A percentile compares a stretch with the other conserved stretches of the same genome.
These are phyloP conservation scores for Cynocephalus volans DNA, from an alignment of 2,113 vertebrate genomes.

Conservation along the genomic window DNA sequence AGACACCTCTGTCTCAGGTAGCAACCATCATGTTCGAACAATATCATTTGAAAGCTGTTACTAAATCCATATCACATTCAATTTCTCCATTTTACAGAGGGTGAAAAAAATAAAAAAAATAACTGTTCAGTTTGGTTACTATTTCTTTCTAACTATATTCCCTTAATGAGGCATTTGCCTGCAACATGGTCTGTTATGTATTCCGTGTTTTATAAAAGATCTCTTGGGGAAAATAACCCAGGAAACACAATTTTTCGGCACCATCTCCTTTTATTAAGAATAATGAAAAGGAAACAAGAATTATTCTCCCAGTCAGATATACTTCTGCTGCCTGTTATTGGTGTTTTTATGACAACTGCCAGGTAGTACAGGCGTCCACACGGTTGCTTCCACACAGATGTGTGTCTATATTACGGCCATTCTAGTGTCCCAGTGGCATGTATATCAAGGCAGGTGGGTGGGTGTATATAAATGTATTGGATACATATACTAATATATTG, in stretches of 20 bases:
- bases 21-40: background rate
- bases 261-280: slow-evolving; percentile 91
- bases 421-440: background rate
- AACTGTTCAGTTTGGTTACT: slow-evolving; percentile 85
- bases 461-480: slow-evolving; percentile 18
- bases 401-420: background rate
- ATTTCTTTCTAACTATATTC: slow-evolving; percentile 87
- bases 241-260: slow-evolving; percentile 89
- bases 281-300: slow-evolving; percentile 90
- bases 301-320: slow-evolving; percentile 89
- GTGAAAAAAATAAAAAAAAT: slow-evolving; percentile 78
- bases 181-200: slow-evolving; percentile 84
- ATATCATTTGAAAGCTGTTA: slow-evolving; percentile 74
- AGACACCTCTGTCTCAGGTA: background rate
- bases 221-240: slow-evolving; percentile 90
- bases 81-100: slow-evolving; percentile 82
- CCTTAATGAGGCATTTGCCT: slow-evolving; percentile 89
- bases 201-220: slow-evolving; percentile 87
- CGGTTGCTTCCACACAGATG: background rate
- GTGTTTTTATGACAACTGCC: slow-evolving; percentile 85
- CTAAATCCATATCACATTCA: slow-evolving; percentile 84
- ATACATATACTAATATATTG: slow-evolving; percentile 49
- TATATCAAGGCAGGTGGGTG: background rate
- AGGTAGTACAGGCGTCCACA: slow-evolving; percentile 53
- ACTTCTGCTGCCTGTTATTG: slow-evolving; percentile 81